Percentiles rank a stretch among this genome's conserved stretches.
Evolutionary conservation across 35 echinoderm and acorn worm genomes (phyloP).

Genomic region (Heliocidaris erythrogramma): DNA sequence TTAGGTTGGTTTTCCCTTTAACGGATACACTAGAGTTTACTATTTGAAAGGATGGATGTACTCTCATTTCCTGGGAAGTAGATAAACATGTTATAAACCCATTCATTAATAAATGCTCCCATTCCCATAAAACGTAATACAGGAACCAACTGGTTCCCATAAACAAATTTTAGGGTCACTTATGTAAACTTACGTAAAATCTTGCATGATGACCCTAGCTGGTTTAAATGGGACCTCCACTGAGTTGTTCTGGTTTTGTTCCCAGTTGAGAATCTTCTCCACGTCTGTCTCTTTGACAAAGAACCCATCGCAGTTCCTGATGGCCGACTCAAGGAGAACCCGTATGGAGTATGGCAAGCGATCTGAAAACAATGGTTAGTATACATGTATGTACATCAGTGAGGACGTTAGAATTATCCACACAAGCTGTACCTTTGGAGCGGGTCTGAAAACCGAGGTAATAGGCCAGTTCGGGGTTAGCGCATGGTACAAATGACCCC

Average conservation of each 20-base stretch:
- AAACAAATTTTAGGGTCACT: no score
- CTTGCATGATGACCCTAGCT: constrained; percentile 92
- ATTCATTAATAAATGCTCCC: no score
- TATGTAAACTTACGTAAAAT: constrained; percentile 86
- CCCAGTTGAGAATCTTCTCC: constrained; percentile 91
- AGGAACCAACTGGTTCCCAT: no score
- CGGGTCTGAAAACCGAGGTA: not conserved
- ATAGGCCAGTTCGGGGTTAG: no score
- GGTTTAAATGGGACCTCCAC: constrained; percentile 98
- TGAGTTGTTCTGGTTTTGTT: constrained; percentile 80
- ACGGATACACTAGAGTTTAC: no score
- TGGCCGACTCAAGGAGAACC: constrained; percentile 89
- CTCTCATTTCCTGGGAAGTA: no score
- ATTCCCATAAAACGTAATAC: no score
- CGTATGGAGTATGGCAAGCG: constrained; percentile 88
- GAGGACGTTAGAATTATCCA: not conserved
- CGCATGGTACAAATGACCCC: no score
- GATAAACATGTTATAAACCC: no score
- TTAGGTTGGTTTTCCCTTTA: no score
- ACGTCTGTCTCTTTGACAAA: constrained; percentile 85
- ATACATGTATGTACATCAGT: constrained; percentile 7
- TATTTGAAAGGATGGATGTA: no score
- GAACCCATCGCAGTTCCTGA: constrained; percentile 97
- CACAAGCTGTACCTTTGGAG: not conserved
- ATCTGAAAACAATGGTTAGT: constrained; percentile 57